Conservation (phyloP, 1,140 invertebrate genomes). For the Lanistes nyassanus region DNA sequence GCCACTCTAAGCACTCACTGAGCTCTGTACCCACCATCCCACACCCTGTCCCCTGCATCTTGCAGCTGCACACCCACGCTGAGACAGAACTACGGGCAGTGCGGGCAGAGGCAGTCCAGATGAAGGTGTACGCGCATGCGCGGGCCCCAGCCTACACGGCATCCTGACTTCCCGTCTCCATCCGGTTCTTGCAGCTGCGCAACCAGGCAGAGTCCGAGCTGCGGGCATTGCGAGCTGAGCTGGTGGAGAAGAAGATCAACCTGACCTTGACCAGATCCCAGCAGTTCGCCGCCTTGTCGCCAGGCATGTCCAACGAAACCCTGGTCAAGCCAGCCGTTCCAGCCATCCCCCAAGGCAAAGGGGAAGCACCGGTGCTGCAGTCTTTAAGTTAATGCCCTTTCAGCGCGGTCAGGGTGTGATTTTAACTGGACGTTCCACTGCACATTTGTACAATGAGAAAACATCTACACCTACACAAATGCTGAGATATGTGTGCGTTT, state of each 20-base stretch:
- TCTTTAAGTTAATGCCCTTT: neutral
- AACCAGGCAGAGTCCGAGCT: slow-evolving; percentile 70
- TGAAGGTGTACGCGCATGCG: slow-evolving; percentile 64
- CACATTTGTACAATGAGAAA: too few species aligned
- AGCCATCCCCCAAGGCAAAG: slow-evolving; percentile 5
- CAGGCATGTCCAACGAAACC: neutral
- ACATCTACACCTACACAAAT: too few species aligned
- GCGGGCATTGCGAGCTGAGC: slow-evolving; percentile 66
- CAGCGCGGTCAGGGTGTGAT: neutral
- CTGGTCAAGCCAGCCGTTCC: slow-evolving; percentile 3
- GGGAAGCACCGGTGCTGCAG: neutral
- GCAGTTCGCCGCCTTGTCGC: slow-evolving; percentile 47
- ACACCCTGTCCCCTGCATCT: slow-evolving; percentile 14
- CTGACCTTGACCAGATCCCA: slow-evolving; percentile 64
- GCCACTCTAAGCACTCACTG: neutral
- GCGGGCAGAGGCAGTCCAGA: slow-evolving; percentile 63
- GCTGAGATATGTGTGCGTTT: too few species aligned
- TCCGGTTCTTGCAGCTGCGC: slow-evolving; percentile 65
- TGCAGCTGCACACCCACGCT: slow-evolving; percentile 66
- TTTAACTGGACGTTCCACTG: too few species aligned
- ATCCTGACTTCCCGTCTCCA: neutral
- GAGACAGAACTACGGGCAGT: slow-evolving; percentile 64
- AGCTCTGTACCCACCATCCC: neutral
- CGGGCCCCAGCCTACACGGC: slow-evolving; percentile 18
- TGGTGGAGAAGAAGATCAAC: slow-evolving; percentile 69